Base-by-base conservation (phyloP, 1,140 invertebrate species). In the Archivesica marissinica region DNA sequence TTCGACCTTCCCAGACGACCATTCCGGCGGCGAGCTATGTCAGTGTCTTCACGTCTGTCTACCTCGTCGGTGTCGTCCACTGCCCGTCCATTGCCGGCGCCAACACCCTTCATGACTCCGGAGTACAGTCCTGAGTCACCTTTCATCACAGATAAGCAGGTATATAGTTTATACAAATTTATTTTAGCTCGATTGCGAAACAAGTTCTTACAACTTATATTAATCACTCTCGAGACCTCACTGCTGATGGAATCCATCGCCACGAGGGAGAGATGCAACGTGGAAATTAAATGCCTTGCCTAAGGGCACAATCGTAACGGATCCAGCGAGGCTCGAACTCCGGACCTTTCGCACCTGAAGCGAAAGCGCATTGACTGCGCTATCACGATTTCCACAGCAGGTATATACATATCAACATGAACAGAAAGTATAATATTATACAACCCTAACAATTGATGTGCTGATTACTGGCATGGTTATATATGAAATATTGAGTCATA, bases 11-110 rank as follows among this genome's bases (percentile, higher is more conserved):
- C 85, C 30, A 86, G 79, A 41, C 89, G 88, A 80, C 92, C 90
- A 33, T 93, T 90, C 87, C 89, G 91, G 41, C 90, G 87, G 13
- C 89, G 91, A 86, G 93, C 91, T 66, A 86, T 92, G 87, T 93
- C 93, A 25, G 89, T 92, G 23, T 91, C 90, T 25, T 92, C 91
- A 28, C 85, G 89, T 13, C 66, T 89, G 38, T 91, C 89, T 0
- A 89, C 88, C 30, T 70, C 79, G 0, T 91, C 90, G 2, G 88
- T 91, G 9, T 90, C 90, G 0, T 92, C 90, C 0, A 90, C 89
- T 33, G 86, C 86, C 20, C 87, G 91, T 11, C 92, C 91, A 6
- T 77, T 92, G 20, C 80, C 88, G 28, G 88, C 88, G n/a, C 82
- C 68, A 25, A 74, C 79, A 13, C 79, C 79, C 3, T 17, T 44